Evolutionary conservation across 1,140 invertebrate species (phyloP).

Genomic region (Hestina assimilis): DNA sequence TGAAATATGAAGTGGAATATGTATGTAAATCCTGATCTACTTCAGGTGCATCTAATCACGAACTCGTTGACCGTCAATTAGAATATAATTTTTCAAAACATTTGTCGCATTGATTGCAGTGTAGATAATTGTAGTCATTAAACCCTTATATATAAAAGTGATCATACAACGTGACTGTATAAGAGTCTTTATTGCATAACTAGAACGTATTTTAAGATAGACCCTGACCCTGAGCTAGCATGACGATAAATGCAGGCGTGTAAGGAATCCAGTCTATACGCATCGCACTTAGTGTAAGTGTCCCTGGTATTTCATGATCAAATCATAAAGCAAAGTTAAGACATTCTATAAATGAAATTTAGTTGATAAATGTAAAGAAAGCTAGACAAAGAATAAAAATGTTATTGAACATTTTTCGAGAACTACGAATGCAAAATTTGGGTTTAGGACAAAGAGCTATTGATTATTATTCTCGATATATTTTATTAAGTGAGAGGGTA

Average conservation of each 20-base stretch:
- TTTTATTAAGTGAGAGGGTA: too few species aligned
- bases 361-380: neutral
- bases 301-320: neutral
- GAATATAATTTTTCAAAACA: too few species aligned
- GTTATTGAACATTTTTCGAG: too few species aligned
- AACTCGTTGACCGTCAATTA: neutral
- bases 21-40: too few species aligned
- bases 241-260: slow-evolving; percentile 19
- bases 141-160: neutral
- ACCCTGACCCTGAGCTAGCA: slow-evolving; percentile 26
- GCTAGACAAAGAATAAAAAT: neutral
- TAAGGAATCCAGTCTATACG: slow-evolving; percentile 26
- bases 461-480: too few species aligned
- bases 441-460: too few species aligned
- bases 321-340: neutral
- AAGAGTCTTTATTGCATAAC: slow-evolving; percentile 6
- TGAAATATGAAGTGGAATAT: too few species aligned
- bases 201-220: slow-evolving; percentile 1
- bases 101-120: too few species aligned
- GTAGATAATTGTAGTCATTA: neutral
- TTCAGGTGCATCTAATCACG: neutral
- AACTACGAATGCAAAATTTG: too few species aligned
- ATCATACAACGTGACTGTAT: neutral
- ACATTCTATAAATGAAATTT: too few species aligned
- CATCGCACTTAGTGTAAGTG: neutral